Evolutionary conservation across 35 echinoderm and acorn worm species (phyloP), one percentile per base, ranked within the genome.

Genomic region (Chiridota heheva): DNA sequence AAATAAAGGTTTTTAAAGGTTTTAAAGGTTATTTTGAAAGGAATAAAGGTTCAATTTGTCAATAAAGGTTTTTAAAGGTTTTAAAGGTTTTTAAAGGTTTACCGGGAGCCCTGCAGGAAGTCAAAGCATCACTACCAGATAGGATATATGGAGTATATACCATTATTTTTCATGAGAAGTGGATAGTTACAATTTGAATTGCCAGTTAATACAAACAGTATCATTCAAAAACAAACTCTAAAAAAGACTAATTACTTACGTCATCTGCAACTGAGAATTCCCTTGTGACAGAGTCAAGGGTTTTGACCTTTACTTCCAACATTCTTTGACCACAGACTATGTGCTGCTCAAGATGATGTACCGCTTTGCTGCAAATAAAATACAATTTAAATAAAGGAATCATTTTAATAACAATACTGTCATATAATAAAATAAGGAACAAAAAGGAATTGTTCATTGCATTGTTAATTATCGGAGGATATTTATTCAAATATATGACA

Each of bases 251-350:
- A 39, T 16, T 78, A 78, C 87, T 82, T 63, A 96, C 92, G 55
- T 96, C 81, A 5, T 96, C 87, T 7, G 67, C 61, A 32, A 90
- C 82, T 39, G 92, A 90, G 66, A 96, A 96, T 26, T 76, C 59
- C 69, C 87, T 90, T 7, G 92, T 90, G 41, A 82, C 55, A 3
- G 92, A 96, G 49, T 96, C 92, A 56, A 96, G 41, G 0, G 92
- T 96, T 70, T 96, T 96, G 32, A 96, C 64, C 27, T 86, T 96
- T 32, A 96, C 73, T 4, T 96, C 92, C 30, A 96, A 49, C 92
- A 96, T 96, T n/a, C n/a, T n/a, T n/a, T n/a, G n/a, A n/a, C n/a
- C n/a, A n/a, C n/a, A n/a, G n/a, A n/a, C n/a, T n/a, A n/a, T n/a
- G n/a, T n/a, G n/a, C n/a, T n/a, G n/a, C n/a, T n/a, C n/a, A n/a